A percentile compares a stretch with the other conserved stretches of the same genome.
These are phyloP conservation scores for Microtus montanus DNA, from an alignment of 2,113 vertebrate species.

Conservation along the genomic window DNA sequence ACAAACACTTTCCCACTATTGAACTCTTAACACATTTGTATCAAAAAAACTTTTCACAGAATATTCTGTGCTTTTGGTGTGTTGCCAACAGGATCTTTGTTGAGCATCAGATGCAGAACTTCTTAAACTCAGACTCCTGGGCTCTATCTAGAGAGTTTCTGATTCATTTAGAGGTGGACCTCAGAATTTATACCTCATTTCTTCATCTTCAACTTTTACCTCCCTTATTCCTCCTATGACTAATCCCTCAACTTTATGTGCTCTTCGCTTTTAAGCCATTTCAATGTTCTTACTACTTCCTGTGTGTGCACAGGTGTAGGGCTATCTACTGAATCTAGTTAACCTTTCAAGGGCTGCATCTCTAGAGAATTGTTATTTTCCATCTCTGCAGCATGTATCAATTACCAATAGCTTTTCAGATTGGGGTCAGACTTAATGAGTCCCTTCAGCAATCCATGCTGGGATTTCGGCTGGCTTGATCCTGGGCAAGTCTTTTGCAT, in stretches of 20 bases:
- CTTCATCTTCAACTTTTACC: background rate
- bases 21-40: background rate
- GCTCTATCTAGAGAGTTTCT: background rate
- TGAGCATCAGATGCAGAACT: background rate
- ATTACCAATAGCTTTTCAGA: background rate
- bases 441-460: rapidly evolving
- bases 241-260: background rate
- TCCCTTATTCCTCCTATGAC: background rate
- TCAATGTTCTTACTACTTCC: background rate
- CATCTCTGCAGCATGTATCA: background rate
- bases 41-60: background rate
- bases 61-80: background rate
- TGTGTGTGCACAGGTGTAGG: background rate
- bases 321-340: background rate
- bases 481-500: background rate
- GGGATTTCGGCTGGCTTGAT: background rate
- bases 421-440: background rate
- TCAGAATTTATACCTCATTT: background rate
- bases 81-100: background rate
- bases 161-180: background rate
- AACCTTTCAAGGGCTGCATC: background rate
- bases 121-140: background rate
- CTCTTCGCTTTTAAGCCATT: background rate
- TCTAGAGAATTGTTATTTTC: background rate
- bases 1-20: background rate